These are phyloP conservation scores for Lasioglossum pauxillum DNA, from an alignment of 2,888 invertebrate species.

Conservation along the genomic window DNA sequence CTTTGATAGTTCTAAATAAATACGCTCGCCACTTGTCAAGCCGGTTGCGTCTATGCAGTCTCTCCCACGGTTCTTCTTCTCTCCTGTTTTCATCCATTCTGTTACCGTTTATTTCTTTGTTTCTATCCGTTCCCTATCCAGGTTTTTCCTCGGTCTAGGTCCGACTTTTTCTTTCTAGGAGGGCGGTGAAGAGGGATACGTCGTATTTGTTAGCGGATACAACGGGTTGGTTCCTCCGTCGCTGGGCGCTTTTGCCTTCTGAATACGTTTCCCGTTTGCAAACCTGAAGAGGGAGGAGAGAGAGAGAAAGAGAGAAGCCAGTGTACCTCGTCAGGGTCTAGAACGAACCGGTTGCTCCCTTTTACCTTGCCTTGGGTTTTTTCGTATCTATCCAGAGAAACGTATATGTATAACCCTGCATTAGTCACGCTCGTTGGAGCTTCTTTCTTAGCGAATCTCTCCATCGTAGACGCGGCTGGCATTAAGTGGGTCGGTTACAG, in stretches of 20 bases:
- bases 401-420: slow-evolving; percentile 67
- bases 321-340: slow-evolving; percentile 13
- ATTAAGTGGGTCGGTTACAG: slow-evolving; percentile 62
- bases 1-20: slow-evolving; percentile 4
- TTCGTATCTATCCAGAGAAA: slow-evolving; percentile 52
- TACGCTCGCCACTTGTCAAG: not conserved
- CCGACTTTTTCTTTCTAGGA: slow-evolving; percentile 36
- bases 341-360: slow-evolving; percentile 40
- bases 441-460: slow-evolving; percentile 70
- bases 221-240: slow-evolving; percentile 55
- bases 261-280: slow-evolving; percentile 65
- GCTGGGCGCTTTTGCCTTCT: slow-evolving; percentile 37
- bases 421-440: slow-evolving; percentile 75
- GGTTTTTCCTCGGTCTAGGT: slow-evolving; percentile 5
- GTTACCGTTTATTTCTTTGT: not conserved
- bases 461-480: slow-evolving; percentile 65
- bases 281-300: slow-evolving; percentile 37
- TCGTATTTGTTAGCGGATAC: slow-evolving; percentile 74
- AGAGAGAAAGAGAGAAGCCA: not conserved
- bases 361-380: slow-evolving; percentile 26
- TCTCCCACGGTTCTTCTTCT: not conserved
- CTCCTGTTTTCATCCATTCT: not conserved
- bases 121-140: not conserved
- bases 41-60: not conserved
- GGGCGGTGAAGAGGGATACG: slow-evolving; percentile 69